Evolutionary conservation across 1,140 invertebrate species (phyloP).

Genomic region (Drosophila sechellia): DNA sequence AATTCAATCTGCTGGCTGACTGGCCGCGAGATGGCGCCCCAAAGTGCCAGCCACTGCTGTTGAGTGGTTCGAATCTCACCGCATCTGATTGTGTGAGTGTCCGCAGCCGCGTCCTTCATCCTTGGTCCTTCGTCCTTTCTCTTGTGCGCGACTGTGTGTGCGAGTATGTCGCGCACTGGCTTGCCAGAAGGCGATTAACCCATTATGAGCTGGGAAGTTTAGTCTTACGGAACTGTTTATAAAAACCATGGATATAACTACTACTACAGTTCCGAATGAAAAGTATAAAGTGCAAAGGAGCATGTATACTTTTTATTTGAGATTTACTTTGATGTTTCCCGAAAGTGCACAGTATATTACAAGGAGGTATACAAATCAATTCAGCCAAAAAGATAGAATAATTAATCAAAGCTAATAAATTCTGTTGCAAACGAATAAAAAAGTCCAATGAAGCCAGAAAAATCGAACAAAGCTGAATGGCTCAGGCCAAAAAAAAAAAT

Average conservation of each 20-base stretch:
- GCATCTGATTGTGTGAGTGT: conserved; percentile 43
- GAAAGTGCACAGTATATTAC: too few species aligned
- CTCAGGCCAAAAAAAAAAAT: conserved; percentile 6
- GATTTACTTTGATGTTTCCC: too few species aligned
- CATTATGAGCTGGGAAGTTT: background rate
- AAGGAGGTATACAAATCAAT: background rate
- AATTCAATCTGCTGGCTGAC: conserved; percentile 69
- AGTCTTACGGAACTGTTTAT: too few species aligned
- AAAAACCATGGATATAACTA: too few species aligned
- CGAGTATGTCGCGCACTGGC: conserved; percentile 57
- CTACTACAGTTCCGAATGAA: too few species aligned
- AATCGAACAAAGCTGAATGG: background rate
- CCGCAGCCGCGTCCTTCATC: conserved; percentile 9
- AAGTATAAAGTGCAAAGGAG: too few species aligned
- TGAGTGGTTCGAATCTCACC: conserved; percentile 69
- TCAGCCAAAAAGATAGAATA: background rate
- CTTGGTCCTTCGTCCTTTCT: background rate
- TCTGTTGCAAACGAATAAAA: too few species aligned
- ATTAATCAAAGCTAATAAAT: background rate
- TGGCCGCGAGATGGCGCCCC: conserved; percentile 80
- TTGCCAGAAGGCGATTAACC: conserved; percentile 52
- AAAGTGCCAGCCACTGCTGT: conserved; percentile 55
- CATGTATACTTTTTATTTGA: too few species aligned
- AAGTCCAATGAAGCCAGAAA: background rate
- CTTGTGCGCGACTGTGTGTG: conserved; percentile 15